Conservation (phyloP, 2,888 invertebrate species). For the Scaeva pyrastri region DNA sequence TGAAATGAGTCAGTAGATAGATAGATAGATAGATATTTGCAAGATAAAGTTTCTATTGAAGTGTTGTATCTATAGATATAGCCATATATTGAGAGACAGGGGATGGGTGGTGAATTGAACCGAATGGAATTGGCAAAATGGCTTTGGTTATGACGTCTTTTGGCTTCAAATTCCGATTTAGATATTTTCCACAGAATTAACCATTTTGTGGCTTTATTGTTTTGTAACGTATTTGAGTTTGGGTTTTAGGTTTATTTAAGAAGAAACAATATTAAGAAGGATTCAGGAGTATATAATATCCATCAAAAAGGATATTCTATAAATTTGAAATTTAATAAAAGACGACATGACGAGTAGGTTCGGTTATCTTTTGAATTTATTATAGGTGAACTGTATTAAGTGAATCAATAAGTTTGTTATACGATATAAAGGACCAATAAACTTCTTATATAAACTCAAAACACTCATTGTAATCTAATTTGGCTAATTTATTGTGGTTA, state of each 20-base stretch:
- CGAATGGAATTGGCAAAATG: conserved; percentile 25
- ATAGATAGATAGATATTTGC: background rate
- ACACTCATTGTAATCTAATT: no score
- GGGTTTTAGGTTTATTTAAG: conserved; percentile 4
- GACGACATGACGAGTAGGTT: background rate
- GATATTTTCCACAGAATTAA: conserved; percentile 54
- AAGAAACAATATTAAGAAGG: conserved; percentile 18
- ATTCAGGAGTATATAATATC: background rate
- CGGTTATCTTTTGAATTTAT: no score
- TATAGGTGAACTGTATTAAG: no score
- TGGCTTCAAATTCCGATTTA: conserved; percentile 44
- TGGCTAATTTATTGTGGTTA: no score
- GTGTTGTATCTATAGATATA: no score
- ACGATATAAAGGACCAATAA: no score
- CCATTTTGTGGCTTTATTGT: conserved; percentile 29
- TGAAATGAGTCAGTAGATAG: background rate
- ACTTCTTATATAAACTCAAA: no score
- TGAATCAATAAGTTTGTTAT: no score
- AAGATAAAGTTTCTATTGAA: background rate
- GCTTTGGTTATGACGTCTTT: conserved; percentile 49
- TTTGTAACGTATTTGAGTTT: background rate
- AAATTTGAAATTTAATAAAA: conserved; percentile 7
- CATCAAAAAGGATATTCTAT: background rate
- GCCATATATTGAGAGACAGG: background rate
- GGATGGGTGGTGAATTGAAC: conserved; percentile 21